Conservation (phyloP, 2,888 invertebrate genomes). For the Epinotia nisella region DNA sequence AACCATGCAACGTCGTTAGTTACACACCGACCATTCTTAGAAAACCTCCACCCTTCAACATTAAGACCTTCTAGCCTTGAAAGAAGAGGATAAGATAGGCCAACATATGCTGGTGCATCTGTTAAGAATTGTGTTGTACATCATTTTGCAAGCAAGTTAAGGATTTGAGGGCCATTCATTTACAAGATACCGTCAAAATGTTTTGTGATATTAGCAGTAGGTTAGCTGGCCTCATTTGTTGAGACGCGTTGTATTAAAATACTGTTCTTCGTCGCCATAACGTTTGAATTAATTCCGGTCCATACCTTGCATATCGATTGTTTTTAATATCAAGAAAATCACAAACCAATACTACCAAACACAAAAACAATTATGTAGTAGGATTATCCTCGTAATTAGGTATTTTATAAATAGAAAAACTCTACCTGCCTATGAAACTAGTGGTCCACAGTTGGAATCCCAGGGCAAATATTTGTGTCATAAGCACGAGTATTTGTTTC, state of each 20-base stretch:
- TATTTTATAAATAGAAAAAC: too few relatives aligned
- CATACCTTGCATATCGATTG: too few relatives aligned
- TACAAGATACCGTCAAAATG: background rate
- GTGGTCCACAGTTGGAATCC: too few relatives aligned
- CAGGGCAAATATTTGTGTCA: too few relatives aligned
- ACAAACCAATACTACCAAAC: too few relatives aligned
- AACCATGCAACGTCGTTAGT: constrained; percentile 39
- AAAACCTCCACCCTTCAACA: background rate
- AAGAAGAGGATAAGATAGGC: constrained; percentile 5
- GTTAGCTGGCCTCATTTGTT: too few relatives aligned
- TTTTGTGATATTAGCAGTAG: background rate
- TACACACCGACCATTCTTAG: constrained; percentile 8
- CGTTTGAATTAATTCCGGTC: too few relatives aligned
- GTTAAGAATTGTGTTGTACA: constrained; percentile 31
- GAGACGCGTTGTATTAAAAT: background rate
- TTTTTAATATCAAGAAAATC: too few relatives aligned
- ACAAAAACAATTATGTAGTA: too few relatives aligned
- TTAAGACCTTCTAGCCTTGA: background rate
- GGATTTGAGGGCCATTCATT: background rate
- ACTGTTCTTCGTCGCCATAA: background rate
- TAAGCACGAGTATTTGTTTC: too few relatives aligned
- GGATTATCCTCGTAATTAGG: too few relatives aligned
- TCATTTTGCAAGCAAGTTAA: constrained; percentile 15
- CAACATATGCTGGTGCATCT: constrained; percentile 9
- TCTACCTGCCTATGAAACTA: too few relatives aligned